Evolutionary conservation across 1,140 invertebrate species (phyloP).

Genomic region (Drosophila pseudoobscura): DNA sequence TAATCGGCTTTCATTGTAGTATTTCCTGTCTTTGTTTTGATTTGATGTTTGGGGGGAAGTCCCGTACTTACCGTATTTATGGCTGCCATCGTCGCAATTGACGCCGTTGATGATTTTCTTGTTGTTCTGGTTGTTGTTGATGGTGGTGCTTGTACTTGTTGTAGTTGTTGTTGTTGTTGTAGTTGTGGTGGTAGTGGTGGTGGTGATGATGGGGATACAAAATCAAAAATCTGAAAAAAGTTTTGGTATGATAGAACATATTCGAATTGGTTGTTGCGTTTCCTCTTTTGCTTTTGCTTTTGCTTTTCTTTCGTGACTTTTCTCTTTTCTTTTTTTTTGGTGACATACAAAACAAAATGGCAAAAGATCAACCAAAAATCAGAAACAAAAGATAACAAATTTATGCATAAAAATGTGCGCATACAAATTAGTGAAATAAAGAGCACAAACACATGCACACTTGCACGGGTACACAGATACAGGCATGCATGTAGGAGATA

Average conservation of each 20-base stretch:
- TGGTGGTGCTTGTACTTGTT: conserved; percentile 57
- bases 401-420: conserved; percentile 75
- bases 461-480: conserved; percentile 20
- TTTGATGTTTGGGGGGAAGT: conserved; percentile 21
- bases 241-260: conserved; percentile 75
- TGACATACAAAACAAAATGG: conserved; percentile 46
- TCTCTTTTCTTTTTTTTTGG: conserved; percentile 18
- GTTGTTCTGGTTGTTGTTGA: conserved; percentile 46
- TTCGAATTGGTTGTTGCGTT: conserved; percentile 54
- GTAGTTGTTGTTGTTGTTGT: conserved; percentile 66
- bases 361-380: conserved; percentile 32
- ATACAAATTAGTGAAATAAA: conserved; percentile 50
- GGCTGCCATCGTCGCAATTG: conserved; percentile 82
- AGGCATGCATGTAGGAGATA: conserved; percentile 26
- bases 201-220: conserved; percentile 81
- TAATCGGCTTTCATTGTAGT: conserved; percentile 21
- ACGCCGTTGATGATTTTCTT: conserved; percentile 66
- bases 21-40: conserved; percentile 24
- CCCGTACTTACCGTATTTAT: conserved; percentile 83
- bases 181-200: conserved; percentile 73
- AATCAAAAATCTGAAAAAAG: conserved; percentile 82
- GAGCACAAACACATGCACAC: conserved; percentile 40
- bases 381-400: conserved; percentile 39
- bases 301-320: conserved; percentile 11
- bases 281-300: conserved; percentile 30